Conservation (phyloP, 2,113 vertebrate genomes). For the Riparia riparia region DNA sequence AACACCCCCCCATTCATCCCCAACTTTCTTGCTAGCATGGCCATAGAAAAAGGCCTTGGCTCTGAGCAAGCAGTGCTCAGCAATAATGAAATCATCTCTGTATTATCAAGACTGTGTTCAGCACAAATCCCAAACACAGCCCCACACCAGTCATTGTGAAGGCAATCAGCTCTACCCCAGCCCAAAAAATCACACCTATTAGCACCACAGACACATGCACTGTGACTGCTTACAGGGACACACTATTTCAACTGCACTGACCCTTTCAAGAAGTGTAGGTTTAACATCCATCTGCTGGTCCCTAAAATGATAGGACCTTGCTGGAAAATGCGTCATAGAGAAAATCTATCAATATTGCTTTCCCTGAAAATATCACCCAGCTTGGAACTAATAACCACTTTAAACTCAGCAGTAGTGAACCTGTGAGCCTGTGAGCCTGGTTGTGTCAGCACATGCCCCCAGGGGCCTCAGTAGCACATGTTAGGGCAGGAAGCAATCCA, state of each 20-base stretch:
- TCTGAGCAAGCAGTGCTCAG: background rate
- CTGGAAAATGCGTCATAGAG: background rate
- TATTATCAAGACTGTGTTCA: background rate
- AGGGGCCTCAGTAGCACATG: background rate
- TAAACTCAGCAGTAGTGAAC: background rate
- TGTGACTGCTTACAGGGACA: background rate
- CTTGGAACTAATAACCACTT: background rate
- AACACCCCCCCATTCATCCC: accelerated
- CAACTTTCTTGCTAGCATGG: accelerated
- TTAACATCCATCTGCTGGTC: background rate
- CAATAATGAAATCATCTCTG: background rate
- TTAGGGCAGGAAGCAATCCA: background rate
- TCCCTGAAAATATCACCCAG: background rate
- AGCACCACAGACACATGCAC: background rate
- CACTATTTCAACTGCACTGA: background rate
- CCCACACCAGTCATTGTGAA: background rate
- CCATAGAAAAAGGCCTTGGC: accelerated
- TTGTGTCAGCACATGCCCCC: background rate
- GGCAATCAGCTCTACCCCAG: background rate
- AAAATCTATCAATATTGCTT: constrained; percentile 1
- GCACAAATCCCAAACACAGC: background rate
- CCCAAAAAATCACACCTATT: background rate
- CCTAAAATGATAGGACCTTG: background rate
- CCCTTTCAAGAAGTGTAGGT: background rate
- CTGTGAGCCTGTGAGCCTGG: background rate